These are phyloP conservation scores for Gonatopus flavifemur DNA, from an alignment of 1,140 invertebrate genomes.

Conservation along the genomic window DNA sequence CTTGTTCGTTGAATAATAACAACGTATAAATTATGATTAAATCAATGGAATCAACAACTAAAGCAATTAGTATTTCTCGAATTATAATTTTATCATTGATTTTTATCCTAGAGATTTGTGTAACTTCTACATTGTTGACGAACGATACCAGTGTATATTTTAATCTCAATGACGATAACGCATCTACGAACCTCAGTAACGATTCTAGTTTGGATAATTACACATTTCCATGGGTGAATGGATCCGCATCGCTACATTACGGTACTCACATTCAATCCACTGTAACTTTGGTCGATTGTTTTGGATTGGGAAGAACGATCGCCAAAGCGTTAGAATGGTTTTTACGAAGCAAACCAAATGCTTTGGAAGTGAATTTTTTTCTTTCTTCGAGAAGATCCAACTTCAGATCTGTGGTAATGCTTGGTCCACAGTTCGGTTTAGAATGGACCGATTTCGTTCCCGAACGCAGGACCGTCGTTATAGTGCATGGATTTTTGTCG, in stretches of 20 bases:
- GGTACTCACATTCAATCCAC: too few species aligned
- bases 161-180: neutral
- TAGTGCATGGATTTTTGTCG: conserved; percentile 64
- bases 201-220: conserved; percentile 6
- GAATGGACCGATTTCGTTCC: conserved; percentile 62
- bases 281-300: too few species aligned
- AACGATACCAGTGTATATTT: too few species aligned
- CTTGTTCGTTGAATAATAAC: too few species aligned
- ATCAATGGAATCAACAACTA: too few species aligned
- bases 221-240: conserved; percentile 1
- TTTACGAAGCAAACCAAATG: conserved; percentile 29
- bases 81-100: too few species aligned
- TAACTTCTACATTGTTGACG: too few species aligned
- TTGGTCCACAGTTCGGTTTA: conserved; percentile 60
- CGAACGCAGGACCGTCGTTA: conserved; percentile 56
- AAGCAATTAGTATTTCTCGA: too few species aligned
- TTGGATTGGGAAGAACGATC: conserved; percentile 38
- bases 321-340: conserved; percentile 30
- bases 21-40: too few species aligned
- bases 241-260: too few species aligned
- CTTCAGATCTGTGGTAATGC: conserved; percentile 30
- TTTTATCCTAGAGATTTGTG: too few species aligned
- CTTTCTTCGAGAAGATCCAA: conserved; percentile 38
- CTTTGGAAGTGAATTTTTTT: conserved; percentile 43
- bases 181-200: too few species aligned